Evolutionary conservation across 2,113 vertebrate species (phyloP).

Genomic region (Tetrax tetrax): DNA sequence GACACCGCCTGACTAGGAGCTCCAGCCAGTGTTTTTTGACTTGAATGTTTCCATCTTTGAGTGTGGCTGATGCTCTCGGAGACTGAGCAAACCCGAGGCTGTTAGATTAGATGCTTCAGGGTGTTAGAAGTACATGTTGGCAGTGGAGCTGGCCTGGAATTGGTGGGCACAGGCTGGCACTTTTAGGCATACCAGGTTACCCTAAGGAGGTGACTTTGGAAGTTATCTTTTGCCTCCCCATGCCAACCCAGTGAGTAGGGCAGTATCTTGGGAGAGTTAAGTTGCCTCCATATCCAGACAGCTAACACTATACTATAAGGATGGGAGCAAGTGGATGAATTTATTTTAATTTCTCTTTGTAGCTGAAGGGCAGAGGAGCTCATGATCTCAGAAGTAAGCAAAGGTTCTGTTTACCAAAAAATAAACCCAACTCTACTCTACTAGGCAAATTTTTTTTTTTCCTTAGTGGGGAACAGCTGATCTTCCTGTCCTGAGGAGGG

Average conservation of each 20-base stretch:
- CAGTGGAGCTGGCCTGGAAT: conserved; percentile 32
- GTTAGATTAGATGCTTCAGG: conserved; percentile 31
- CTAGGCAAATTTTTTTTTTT: conserved; percentile 3
- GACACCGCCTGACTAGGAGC: conserved; percentile 36
- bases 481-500: conserved; percentile 38
- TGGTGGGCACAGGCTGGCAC: conserved; percentile 11
- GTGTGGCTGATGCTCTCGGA: conserved; percentile 44
- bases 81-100: conserved; percentile 42
- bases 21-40: conserved; percentile 42
- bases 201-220: conserved; percentile 6
- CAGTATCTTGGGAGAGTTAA: background rate
- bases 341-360: conserved; percentile 52
- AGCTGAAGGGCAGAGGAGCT: conserved; percentile 54
- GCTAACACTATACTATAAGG: conserved; percentile 38
- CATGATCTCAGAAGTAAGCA: conserved; percentile 33
- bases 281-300: conserved; percentile 37
- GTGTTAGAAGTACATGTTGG: conserved; percentile 16
- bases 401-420: conserved; percentile 68
- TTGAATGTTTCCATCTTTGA: conserved; percentile 27
- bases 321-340: conserved; percentile 53
- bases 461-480: background rate
- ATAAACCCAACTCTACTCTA: conserved; percentile 45
- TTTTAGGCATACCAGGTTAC: background rate
- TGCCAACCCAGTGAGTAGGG: background rate
- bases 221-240: background rate